Evolutionary conservation across 2,888 invertebrate genomes (phyloP).

Genomic region (Tupiocoris notatus): DNA sequence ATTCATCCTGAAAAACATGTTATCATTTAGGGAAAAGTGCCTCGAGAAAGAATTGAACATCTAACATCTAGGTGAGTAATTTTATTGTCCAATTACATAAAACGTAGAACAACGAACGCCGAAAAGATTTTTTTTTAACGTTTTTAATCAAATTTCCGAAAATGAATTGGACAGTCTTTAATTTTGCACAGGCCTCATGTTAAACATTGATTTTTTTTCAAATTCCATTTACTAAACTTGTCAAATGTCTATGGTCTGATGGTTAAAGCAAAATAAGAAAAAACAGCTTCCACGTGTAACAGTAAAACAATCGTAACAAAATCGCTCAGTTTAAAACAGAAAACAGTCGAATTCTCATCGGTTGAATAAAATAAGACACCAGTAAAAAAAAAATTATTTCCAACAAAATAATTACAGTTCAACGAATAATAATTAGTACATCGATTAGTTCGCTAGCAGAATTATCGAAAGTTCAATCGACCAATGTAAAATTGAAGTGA

Average conservation of each 20-base stretch:
- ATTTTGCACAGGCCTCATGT: conserved; percentile 37
- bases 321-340: neutral
- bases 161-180: conserved; percentile 34
- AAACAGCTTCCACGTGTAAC: too few species aligned
- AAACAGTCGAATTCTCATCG: conserved; percentile 2
- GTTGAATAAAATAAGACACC: neutral
- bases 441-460: neutral
- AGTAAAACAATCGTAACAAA: neutral
- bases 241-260: conserved; percentile 38
- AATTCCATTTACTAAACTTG: conserved; percentile 27
- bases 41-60: conserved; percentile 22
- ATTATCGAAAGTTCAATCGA: neutral
- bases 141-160: conserved; percentile 21
- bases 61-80: conserved; percentile 37
- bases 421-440: neutral
- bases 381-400: neutral
- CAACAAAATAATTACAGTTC: neutral
- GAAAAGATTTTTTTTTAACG: neutral
- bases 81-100: conserved; percentile 38
- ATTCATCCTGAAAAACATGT: conserved; percentile 11
- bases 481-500: neutral
- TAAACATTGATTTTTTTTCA: conserved; percentile 18
- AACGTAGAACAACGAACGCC: conserved; percentile 30
- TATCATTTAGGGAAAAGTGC: conserved; percentile 27
- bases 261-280: neutral